phyloP scores from a whole-genome alignment of 2,888 invertebrate species.

The Unio pictorum region DNA sequence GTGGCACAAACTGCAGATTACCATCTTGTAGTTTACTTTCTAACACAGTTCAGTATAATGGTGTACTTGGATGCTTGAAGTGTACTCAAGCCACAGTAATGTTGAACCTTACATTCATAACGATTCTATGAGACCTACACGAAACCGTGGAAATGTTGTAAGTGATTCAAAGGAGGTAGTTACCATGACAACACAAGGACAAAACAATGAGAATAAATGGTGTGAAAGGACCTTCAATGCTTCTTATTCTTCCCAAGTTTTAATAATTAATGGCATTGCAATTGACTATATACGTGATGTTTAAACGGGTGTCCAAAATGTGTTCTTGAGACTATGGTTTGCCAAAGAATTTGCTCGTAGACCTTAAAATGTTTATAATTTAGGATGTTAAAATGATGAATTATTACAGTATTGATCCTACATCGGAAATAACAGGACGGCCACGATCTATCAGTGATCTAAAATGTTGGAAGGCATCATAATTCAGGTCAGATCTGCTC shows the following conservation, averaged over 20 bases:
- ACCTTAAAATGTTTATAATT: background rate
- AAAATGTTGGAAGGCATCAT: slow-evolving; percentile 12
- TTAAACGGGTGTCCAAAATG: no score
- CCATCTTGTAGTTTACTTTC: slow-evolving; percentile 12
- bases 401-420: slow-evolving; percentile 1
- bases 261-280: slow-evolving; percentile 11
- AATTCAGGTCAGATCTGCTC: slow-evolving; percentile 6
- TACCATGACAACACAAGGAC: background rate
- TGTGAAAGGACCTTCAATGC: background rate
- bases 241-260: slow-evolving; percentile 3
- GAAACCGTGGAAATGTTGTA: slow-evolving; percentile 1
- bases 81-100: slow-evolving; percentile 7
- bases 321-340: no score
- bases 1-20: slow-evolving; percentile 12
- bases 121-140: slow-evolving; percentile 5
- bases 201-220: slow-evolving; percentile 16
- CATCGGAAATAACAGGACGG: background rate
- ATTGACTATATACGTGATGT: no score
- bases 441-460: slow-evolving; percentile 7
- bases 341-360: no score
- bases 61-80: slow-evolving; percentile 12
- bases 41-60: slow-evolving; percentile 17
- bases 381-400: background rate
- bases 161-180: slow-evolving; percentile 1
- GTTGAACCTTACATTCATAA: slow-evolving; percentile 8